These are phyloP conservation scores for Mactromeris polynyma DNA, from an alignment of 2,888 invertebrate genomes.

Conservation along the genomic window DNA sequence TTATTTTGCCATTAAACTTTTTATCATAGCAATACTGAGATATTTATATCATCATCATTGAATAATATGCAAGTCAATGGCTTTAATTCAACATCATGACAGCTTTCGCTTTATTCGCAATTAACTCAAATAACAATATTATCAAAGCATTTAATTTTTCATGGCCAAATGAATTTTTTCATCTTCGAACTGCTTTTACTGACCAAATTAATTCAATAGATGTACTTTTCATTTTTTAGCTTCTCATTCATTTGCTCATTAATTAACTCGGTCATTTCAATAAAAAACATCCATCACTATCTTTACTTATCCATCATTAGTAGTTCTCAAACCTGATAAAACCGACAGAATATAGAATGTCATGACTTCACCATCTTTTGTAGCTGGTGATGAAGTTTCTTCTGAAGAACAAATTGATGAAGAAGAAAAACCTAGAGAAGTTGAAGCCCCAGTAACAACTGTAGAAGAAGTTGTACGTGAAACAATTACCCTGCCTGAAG, in stretches of 20 bases:
- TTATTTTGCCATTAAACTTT: too few species aligned
- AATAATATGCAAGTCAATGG: too few species aligned
- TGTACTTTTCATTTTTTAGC: conserved; percentile 6
- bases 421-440: conserved; percentile 35
- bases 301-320: not conserved
- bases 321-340: not conserved
- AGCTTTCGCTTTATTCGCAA: not conserved
- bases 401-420: conserved; percentile 58
- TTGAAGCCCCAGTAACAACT: conserved; percentile 1
- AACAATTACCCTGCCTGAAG: conserved; percentile 13
- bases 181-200: not conserved
- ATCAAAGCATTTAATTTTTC: not conserved
- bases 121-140: not conserved
- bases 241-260: not conserved
- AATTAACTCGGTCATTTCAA: not conserved
- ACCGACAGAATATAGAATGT: not conserved
- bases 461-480: conserved; percentile 21
- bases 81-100: too few species aligned
- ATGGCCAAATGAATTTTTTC: not conserved
- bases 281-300: not conserved
- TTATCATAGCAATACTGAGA: too few species aligned
- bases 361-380: conserved; percentile 16
- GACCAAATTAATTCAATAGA: not conserved
- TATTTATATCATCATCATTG: too few species aligned
- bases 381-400: conserved; percentile 53